These are phyloP conservation scores for Brachionus angularis DNA, from an alignment of 1,140 invertebrate genomes.

Conservation along the genomic window DNA sequence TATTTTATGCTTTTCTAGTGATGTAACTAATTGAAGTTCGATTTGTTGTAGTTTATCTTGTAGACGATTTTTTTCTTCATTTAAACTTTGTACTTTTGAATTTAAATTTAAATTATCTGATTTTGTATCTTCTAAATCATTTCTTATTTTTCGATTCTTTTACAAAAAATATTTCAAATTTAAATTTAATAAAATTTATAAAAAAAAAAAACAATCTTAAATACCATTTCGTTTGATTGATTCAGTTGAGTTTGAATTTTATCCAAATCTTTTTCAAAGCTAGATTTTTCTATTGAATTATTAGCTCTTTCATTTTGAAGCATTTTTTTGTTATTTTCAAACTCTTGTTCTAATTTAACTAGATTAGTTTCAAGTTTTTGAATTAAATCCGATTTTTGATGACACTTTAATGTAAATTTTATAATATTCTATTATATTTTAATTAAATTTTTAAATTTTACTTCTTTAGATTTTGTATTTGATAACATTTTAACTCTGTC, in stretches of 20 bases:
- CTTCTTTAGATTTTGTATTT: slow-evolving; percentile 50
- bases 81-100: background rate
- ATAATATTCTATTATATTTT: background rate
- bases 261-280: too few relatives aligned
- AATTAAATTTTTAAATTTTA: slow-evolving; percentile 44
- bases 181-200: too few relatives aligned
- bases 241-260: too few relatives aligned
- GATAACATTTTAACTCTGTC: slow-evolving; percentile 51
- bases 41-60: slow-evolving; percentile 11
- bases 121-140: slow-evolving; percentile 9
- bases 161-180: background rate
- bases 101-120: background rate
- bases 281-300: background rate
- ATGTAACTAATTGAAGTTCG: slow-evolving; percentile 2
- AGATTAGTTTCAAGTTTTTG: slow-evolving; percentile 13
- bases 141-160: background rate
- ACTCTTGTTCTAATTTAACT: background rate
- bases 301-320: background rate
- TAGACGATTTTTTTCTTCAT: slow-evolving; percentile 36
- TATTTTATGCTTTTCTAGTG: slow-evolving; percentile 23
- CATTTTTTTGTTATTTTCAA: slow-evolving; percentile 23
- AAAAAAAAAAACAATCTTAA: too few relatives aligned
- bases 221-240: too few relatives aligned
- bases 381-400: slow-evolving; percentile 5
- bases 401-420: slow-evolving; percentile 6